These are phyloP conservation scores for Oxyteleia sp. DNA, from an alignment of 2,888 invertebrate species.

Conservation along the genomic window DNA sequence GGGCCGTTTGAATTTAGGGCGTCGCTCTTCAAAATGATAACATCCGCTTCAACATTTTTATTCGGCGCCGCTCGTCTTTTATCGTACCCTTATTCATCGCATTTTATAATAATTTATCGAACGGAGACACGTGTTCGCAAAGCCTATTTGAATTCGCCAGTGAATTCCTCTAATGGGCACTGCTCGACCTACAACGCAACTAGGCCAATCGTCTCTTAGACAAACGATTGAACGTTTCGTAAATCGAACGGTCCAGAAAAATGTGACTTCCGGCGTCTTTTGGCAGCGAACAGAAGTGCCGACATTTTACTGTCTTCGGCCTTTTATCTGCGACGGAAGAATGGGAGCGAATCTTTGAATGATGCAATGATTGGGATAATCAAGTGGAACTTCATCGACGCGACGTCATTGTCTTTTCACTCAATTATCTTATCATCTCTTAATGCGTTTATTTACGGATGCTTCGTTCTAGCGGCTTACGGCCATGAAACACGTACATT, in stretches of 20 bases:
- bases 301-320: slow-evolving; percentile 29
- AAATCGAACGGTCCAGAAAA: slow-evolving; percentile 49
- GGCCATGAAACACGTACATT: slow-evolving; percentile 30
- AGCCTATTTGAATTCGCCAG: slow-evolving; percentile 37
- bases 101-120: slow-evolving; percentile 4
- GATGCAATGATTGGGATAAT: slow-evolving; percentile 32
- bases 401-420: slow-evolving; percentile 27
- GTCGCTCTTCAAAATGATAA: too few relatives aligned
- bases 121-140: slow-evolving; percentile 30
- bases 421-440: slow-evolving; percentile 43
- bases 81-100: too few relatives aligned
- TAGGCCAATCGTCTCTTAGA: slow-evolving; percentile 60
- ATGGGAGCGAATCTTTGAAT: slow-evolving; percentile 1
- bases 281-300: slow-evolving; percentile 28
- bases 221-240: slow-evolving; percentile 53
- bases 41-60: too few relatives aligned
- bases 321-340: slow-evolving; percentile 31
- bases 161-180: slow-evolving; percentile 49
- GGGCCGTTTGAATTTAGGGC: too few relatives aligned
- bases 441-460: slow-evolving; percentile 39
- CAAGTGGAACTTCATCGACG: neutral
- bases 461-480: slow-evolving; percentile 14
- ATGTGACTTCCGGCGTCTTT: slow-evolving; percentile 42
- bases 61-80: too few relatives aligned
- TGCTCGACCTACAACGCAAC: slow-evolving; percentile 56